Percentiles rank a stretch among this genome's conserved stretches.
Evolutionary conservation across 2,113 vertebrate species (phyloP).

Genomic region (Camelus dromedarius): DNA sequence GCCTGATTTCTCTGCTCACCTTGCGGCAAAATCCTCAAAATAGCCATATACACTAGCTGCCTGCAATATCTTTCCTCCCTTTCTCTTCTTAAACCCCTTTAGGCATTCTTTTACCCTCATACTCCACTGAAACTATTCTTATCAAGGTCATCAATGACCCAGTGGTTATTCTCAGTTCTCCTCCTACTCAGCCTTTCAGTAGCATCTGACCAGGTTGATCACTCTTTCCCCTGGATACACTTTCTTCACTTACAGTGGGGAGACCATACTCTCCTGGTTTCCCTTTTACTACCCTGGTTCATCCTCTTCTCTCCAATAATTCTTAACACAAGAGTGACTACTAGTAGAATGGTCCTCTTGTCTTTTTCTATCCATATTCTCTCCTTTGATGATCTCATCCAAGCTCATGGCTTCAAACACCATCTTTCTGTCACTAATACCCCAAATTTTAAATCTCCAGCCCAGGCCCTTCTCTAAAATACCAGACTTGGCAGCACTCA

Average conservation of each 20-base stretch:
- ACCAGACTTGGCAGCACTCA: background rate
- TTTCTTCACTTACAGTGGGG: background rate
- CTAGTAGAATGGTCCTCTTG: background rate
- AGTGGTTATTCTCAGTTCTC: background rate
- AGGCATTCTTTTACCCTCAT: background rate
- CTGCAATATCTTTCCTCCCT: background rate
- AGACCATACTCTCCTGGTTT: background rate
- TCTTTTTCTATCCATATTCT: background rate
- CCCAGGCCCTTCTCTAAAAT: background rate
- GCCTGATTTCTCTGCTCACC: background rate
- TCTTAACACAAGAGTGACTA: background rate
- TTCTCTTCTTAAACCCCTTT: constrained; percentile 20
- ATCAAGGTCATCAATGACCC: background rate
- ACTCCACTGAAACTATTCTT: background rate
- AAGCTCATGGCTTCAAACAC: background rate
- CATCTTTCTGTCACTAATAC: background rate
- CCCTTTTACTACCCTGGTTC: background rate
- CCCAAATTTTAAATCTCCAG: background rate
- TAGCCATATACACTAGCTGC: background rate
- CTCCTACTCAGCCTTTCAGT: background rate
- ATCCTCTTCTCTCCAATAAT: background rate
- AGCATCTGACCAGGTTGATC: background rate
- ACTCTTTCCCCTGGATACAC: background rate
- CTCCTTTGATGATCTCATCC: background rate
- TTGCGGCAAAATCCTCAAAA: constrained; percentile 20